A percentile compares a stretch with the other conserved stretches of the same genome.
Evolutionary conservation across 1,140 invertebrate genomes (phyloP).

Genomic region (Batillaria attramentaria): DNA sequence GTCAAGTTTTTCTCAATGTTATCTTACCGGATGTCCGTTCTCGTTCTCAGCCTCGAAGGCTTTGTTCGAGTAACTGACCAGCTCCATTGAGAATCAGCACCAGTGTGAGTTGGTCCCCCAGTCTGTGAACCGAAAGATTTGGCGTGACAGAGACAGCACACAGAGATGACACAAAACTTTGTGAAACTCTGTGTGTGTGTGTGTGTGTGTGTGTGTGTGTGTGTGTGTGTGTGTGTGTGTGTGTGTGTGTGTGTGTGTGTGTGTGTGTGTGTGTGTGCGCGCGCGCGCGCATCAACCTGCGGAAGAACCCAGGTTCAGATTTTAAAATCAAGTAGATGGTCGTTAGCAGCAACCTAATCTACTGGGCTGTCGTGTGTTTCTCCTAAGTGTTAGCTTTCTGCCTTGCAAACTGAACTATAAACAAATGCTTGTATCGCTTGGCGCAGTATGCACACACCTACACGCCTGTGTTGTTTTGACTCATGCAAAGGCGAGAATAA

Average conservation of each 20-base stretch:
- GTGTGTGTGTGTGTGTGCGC: neutral
- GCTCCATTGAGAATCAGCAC: neutral
- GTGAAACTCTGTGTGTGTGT: neutral
- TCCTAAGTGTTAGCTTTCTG: neutral
- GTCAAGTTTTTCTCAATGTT: too few relatives aligned
- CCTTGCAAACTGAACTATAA: neutral
- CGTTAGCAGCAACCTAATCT: neutral
- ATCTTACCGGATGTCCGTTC: neutral
- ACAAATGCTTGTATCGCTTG: neutral
- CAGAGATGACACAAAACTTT: neutral
- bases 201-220: neutral
- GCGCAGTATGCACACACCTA: too few relatives aligned
- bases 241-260: neutral
- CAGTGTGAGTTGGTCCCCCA: neutral
- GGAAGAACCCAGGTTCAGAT: neutral
- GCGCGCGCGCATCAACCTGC: neutral
- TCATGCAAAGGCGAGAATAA: too few relatives aligned
- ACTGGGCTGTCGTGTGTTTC: neutral
- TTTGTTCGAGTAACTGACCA: neutral
- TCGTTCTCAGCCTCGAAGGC: neutral
- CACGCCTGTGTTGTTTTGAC: too few relatives aligned
- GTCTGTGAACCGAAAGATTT: neutral
- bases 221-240: slow-evolving; percentile 2
- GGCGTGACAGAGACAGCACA: neutral
- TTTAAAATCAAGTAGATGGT: neutral